A percentile compares a stretch with the other conserved stretches of the same genome.
phyloP scores from a whole-genome alignment of 2,888 invertebrate species.

The Homarus gammarus region DNA sequence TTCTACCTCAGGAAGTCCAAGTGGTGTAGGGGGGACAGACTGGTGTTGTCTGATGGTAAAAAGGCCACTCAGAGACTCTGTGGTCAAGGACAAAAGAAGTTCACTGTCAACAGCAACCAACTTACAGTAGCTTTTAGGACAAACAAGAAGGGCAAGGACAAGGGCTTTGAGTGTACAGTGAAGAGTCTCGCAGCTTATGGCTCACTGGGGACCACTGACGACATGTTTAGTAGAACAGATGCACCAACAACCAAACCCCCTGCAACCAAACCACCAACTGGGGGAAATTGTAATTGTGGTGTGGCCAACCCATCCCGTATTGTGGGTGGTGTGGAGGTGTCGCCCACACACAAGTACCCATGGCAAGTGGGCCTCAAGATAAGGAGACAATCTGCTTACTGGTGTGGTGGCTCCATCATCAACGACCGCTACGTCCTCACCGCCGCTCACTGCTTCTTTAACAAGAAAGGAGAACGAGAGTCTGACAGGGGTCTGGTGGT shows the following conservation, averaged over 20 bases:
- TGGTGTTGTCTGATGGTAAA: not conserved
- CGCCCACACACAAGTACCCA: slow-evolving; percentile 30
- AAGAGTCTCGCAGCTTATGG: not conserved
- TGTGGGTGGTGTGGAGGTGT: slow-evolving; percentile 7
- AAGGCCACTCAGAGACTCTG: slow-evolving; percentile 3
- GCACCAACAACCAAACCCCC: not conserved
- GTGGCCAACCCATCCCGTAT: slow-evolving; percentile 41
- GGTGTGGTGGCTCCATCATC: slow-evolving; percentile 46
- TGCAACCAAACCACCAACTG: slow-evolving; percentile 4
- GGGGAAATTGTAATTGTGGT: slow-evolving; percentile 32
- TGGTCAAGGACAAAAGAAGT: slow-evolving; percentile 1
- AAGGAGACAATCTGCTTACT: not conserved
- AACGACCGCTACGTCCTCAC: slow-evolving; percentile 39
- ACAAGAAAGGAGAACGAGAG: not conserved
- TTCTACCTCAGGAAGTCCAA: slow-evolving; percentile 3
- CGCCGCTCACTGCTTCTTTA: slow-evolving; percentile 39
- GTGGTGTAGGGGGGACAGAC: slow-evolving; percentile 16
- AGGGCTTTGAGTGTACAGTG: slow-evolving; percentile 39
- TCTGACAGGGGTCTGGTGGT: slow-evolving; percentile 30
- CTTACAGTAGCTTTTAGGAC: not conserved
- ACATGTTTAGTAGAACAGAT: not conserved
- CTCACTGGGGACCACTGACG: not conserved
- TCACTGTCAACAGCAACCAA: slow-evolving; percentile 10
- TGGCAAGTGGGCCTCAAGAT: slow-evolving; percentile 33
- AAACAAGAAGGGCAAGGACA: not conserved